phyloP scores from a whole-genome alignment of 2,888 invertebrate genomes.

The Synergus itoensis region DNA sequence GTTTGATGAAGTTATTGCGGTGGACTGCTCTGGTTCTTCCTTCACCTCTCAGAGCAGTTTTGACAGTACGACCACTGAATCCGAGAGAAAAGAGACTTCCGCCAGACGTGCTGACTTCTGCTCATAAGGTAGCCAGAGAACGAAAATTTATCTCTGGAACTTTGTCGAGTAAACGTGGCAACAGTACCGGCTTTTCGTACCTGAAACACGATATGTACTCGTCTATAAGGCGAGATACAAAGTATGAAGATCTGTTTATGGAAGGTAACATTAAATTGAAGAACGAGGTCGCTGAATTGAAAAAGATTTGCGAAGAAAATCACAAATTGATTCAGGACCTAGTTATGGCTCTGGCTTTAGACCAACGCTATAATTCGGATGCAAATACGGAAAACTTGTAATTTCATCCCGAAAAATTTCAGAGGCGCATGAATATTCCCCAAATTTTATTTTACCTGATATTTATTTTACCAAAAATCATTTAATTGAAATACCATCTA shows the following conservation, averaged over 20 bases:
- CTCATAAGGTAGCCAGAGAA: slow-evolving; percentile 89
- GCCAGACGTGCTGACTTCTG: slow-evolving; percentile 88
- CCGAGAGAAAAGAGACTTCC: slow-evolving; percentile 90
- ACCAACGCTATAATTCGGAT: slow-evolving; percentile 42
- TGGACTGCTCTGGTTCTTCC: slow-evolving; percentile 90
- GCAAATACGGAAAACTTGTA: not conserved
- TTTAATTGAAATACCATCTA: too few relatives aligned
- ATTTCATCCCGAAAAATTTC: not conserved
- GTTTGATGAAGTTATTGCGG: slow-evolving; percentile 86
- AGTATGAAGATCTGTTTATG: slow-evolving; percentile 55
- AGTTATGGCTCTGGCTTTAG: slow-evolving; percentile 57
- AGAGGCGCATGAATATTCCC: too few relatives aligned
- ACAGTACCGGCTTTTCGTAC: slow-evolving; percentile 59
- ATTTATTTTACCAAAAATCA: too few relatives aligned
- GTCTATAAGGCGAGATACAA: slow-evolving; percentile 52
- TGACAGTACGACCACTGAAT: slow-evolving; percentile 91
- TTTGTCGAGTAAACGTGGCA: slow-evolving; percentile 63
- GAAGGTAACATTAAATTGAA: slow-evolving; percentile 59
- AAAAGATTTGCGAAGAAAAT: slow-evolving; percentile 69
- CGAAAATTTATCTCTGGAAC: slow-evolving; percentile 78
- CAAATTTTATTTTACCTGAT: too few relatives aligned
- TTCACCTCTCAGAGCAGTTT: slow-evolving; percentile 88
- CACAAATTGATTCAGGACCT: slow-evolving; percentile 69
- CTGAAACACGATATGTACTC: slow-evolving; percentile 62
- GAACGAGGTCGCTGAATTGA: slow-evolving; percentile 66